A percentile compares a stretch with the other conserved stretches of the same genome.
Evolutionary conservation across 2,888 invertebrate species (phyloP).

Genomic region (Coremacera marginata): DNA sequence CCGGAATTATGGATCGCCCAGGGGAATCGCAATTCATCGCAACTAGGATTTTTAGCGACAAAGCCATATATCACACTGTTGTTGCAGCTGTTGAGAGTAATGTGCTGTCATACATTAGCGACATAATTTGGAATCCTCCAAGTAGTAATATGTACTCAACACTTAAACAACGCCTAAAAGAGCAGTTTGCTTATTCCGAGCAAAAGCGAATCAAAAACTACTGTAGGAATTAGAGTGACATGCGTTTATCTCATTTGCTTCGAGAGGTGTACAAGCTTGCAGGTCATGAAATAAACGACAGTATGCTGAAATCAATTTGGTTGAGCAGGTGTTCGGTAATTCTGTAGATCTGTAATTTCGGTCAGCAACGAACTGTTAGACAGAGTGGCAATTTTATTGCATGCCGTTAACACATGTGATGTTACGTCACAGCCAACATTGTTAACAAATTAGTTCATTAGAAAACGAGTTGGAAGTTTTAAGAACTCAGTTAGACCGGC

Average conservation of each 20-base stretch:
- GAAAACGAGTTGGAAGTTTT: constrained; percentile 12
- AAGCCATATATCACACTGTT: constrained; percentile 50
- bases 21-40: not conserved
- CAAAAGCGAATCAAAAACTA: constrained; percentile 40
- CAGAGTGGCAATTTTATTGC: too few relatives aligned
- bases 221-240: constrained; percentile 46
- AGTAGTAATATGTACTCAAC: constrained; percentile 41
- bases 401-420: too few relatives aligned
- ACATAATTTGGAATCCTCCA: constrained; percentile 49
- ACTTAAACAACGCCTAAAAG: constrained; percentile 48
- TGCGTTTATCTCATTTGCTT: constrained; percentile 51
- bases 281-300: constrained; percentile 43
- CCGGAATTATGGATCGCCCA: constrained; percentile 52
- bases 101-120: constrained; percentile 50
- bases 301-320: constrained; percentile 48
- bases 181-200: constrained; percentile 50
- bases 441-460: constrained; percentile 2
- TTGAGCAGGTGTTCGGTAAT: constrained; percentile 46
- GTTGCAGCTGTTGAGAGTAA: constrained; percentile 52
- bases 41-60: constrained; percentile 47
- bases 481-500: not conserved
- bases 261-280: constrained; percentile 51
- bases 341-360: constrained; percentile 19
- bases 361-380: too few relatives aligned
- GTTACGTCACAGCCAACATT: not conserved